Base-by-base conservation (phyloP, 2,888 invertebrate genomes). In the Apotomis turbidana region DNA sequence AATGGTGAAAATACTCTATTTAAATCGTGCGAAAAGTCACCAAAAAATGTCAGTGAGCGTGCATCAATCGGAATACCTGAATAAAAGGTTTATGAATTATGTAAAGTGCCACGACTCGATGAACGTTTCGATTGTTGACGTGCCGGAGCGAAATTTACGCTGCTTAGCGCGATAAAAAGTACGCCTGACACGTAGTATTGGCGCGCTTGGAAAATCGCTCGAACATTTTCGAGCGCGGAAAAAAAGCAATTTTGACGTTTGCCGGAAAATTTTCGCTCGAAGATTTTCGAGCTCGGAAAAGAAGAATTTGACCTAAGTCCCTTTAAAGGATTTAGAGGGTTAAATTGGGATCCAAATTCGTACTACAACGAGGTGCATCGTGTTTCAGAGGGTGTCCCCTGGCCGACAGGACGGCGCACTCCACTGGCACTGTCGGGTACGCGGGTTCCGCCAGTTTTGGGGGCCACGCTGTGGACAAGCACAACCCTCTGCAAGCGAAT, bases 351-450 rank as follows among this genome's bases (percentile, higher is more conserved):
- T 68, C 38, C 44, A 44, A 60, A 60, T 46, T 79, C 75, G 78
- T 78, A 75, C 81, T 88, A 85, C 88, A 89, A 85, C 83, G 83
- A 82, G 81, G 83, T 88, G 81, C 88, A 78, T 88, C 87, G 88
- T 91, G 86, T 91, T 93, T 91, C 93, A 93, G 93, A 87, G 85
- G 91, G 96, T 96, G 85, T 95, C 95, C 95, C 95, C 95, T 95
- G 90, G 95, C 95, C 93, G 95, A 94, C 96, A 90, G 93, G 95
- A 95, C 96, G 90, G 93, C 93, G 90, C 89, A 92, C 94, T 95
- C 95, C 89, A 90, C 94, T 90, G 95, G 95, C 90, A 95, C 95
- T 94, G 94, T 93, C 89, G 94, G 94, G 86, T 94, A 94, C 94
- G 91, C 87, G 86, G 87, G 87, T 80, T 85, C 94, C 83, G 83